Base-by-base conservation (phyloP, 2,888 invertebrate genomes). In the Caenorhabditis sp. region DNA sequence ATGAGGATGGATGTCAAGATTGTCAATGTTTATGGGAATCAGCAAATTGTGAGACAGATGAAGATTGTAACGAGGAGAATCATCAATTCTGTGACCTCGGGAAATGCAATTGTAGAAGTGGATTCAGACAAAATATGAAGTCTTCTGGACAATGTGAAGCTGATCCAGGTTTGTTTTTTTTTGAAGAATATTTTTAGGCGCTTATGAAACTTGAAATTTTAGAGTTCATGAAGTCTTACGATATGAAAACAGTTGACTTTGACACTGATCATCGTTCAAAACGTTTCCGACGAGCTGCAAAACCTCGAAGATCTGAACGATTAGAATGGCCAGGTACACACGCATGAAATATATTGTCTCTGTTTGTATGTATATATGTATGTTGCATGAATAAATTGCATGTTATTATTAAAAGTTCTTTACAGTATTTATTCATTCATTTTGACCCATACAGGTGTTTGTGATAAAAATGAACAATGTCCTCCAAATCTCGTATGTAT, bases 251-350 rank as follows among this genome's bases (percentile, higher is more conserved):
- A 49, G 25, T 49, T 26, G 50, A 20, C 21, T 26, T 17, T 25
- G 23, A 14, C 12, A 27, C n/a, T 3, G 53, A n/a, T 10, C 67
- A 58, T 23, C 36, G 67, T n/a, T 65, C 27, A 27, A 72, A 68
- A 53, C 36, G 71, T n/a, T 65, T 23, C 25, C 67, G 64, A 53
- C 52, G 67, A 52, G 61, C 56, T 4, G 65, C 72, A 12, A 85
- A 84, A 58, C 80, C 81, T 21, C 49, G 79, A 50, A 53, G 79
- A 10, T 80, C 81, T 53, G 84, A 84, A 56, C 59, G 83, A 63
- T 79, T 84, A 25, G 84, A 84, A 53, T 85, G 84, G 85, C 85
- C 84, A 81, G 84, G 85, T 74, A 74, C 63, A 63, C 56, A 57
- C 56, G 36, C 26, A n/a, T 4, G 8, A 25, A 12, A 17, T 5